phyloP scores from a whole-genome alignment of 2,888 invertebrate genomes.

The Phyto melanocephala region DNA sequence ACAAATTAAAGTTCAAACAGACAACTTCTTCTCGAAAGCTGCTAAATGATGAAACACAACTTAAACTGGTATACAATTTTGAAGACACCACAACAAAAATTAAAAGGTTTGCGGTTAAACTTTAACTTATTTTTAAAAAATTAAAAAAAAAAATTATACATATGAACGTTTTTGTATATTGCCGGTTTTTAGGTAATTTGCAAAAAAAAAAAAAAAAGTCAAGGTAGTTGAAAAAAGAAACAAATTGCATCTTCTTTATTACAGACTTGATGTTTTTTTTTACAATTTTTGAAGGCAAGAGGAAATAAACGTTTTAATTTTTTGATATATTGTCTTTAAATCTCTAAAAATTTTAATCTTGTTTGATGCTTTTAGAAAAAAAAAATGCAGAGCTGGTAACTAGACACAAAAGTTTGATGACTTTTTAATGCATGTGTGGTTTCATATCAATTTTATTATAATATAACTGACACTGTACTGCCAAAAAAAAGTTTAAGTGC shows the following conservation, averaged over 20 bases:
- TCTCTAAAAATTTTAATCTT: no score
- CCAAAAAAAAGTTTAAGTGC: no score
- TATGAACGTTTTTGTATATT: not conserved
- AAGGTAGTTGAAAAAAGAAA: constrained; percentile 25
- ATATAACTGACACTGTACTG: no score
- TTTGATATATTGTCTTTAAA: not conserved
- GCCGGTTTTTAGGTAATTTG: constrained; percentile 7
- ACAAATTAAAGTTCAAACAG: constrained; percentile 23
- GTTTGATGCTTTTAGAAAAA: no score
- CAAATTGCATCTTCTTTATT: constrained; percentile 19
- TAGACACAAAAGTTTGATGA: no score
- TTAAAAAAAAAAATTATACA: not conserved
- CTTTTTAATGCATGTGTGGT: no score
- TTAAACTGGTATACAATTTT: not conserved
- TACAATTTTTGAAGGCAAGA: not conserved
- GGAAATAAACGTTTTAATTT: constrained; percentile 15
- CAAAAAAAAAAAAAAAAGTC: constrained; percentile 6
- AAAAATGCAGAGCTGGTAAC: no score
- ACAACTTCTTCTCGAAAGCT: not conserved
- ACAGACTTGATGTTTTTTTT: constrained; percentile 16
- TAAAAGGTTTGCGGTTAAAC: constrained; percentile 42
- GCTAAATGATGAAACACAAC: not conserved
- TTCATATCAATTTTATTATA: no score
- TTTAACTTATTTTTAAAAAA: constrained; percentile 39
- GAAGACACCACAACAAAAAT: not conserved